Conservation (phyloP, 2,113 vertebrate species). For the Ahaetulla prasina region DNA sequence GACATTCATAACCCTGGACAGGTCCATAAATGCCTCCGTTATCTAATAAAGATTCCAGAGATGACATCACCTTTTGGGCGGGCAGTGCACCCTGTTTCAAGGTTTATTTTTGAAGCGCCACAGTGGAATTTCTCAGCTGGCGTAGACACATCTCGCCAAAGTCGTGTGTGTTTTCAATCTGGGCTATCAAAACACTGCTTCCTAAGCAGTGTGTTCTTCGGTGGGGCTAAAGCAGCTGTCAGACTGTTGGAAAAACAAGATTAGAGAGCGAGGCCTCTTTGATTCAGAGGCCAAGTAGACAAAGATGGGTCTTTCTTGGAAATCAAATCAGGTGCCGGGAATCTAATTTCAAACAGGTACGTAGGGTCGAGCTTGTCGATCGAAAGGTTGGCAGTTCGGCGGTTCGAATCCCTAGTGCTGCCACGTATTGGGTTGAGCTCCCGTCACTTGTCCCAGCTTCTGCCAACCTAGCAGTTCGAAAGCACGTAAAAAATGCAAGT, state of each 20-base stretch:
- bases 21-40: background rate
- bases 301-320: background rate
- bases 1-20: conserved; percentile 14
- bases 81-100: background rate
- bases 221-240: background rate
- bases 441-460: too few relatives aligned
- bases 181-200: background rate
- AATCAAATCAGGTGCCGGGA: background rate
- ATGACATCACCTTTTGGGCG: conserved; percentile 38
- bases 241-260: background rate
- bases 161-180: background rate
- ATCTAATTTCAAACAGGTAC: background rate
- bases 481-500: too few relatives aligned
- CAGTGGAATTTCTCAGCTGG: conserved; percentile 37
- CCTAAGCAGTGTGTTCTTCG: background rate
- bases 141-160: background rate
- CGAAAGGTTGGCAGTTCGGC: too few relatives aligned
- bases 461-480: too few relatives aligned
- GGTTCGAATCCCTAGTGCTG: too few relatives aligned
- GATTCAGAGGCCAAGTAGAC: background rate
- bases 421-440: too few relatives aligned
- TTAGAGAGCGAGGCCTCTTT: background rate
- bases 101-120: conserved; percentile 33
- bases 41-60: conserved; percentile 10
- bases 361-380: background rate